Base-by-base conservation (phyloP, 2,797 vertebrate species). In the Heteromormyrus szaboi region DNA sequence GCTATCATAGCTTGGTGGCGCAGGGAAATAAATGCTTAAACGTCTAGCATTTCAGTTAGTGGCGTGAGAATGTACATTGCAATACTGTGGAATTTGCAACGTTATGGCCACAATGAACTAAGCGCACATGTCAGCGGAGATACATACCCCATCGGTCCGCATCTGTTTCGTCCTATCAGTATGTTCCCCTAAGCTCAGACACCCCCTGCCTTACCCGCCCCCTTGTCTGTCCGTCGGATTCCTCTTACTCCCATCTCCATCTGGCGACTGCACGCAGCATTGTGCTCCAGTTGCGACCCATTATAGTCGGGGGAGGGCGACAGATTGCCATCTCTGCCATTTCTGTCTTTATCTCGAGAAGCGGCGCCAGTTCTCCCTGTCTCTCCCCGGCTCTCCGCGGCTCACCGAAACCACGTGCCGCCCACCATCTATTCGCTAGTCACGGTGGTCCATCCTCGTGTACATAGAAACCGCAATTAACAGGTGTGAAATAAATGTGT, bases 291-390 rank as follows among this genome's bases (percentile, higher is more conserved):
- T 85, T 41, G 37, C 44, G 41, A 51, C 81, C 83, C 83, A 86
- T 86, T 81, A 59, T 72, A 87, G 86, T 87, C 85, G 22, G 44
- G 29, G 68, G 86, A 83, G 89, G 86, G 89, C 72, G 85, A 89
- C 89, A 87, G 53, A 87, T 62, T 54, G 22, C 72, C 44, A 62
- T 84, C 88, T 37, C 79, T 29, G 33, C 48, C 48, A 76, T 88
- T 89, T 76, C 88, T 56, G 48, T 87, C 88, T 76, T 76, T 85
- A 83, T 90, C 89, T n/a, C 41, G 59, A 50, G n/a, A 25, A 29
- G 83, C 62, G 54, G 8, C 7, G 4, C 33, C 19, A 6, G 41
- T 29, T 83, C 53, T 76, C 19, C 6, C 0, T 0, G 68, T 37
- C 9, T 53, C 72, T 37, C 9, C 29, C 2, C 54, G 22, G 56